phyloP scores from a whole-genome alignment of 2,797 vertebrate genomes.

The Chaetodon trifasciatus region DNA sequence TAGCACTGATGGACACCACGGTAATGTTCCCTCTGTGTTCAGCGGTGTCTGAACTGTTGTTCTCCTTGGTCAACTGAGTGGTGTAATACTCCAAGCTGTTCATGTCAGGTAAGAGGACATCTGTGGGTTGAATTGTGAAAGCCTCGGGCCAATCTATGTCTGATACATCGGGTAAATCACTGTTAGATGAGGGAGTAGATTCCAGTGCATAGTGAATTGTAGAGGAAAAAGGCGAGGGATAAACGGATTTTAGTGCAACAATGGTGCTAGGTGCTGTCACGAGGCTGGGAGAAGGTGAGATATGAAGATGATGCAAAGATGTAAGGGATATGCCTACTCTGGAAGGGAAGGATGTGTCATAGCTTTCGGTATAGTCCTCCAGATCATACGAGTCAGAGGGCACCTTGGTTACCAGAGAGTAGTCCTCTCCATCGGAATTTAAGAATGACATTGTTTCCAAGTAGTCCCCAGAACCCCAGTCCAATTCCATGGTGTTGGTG shows the following conservation, averaged over 20 bases:
- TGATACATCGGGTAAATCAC: slow-evolving; percentile 52
- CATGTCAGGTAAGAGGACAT: slow-evolving; percentile 81
- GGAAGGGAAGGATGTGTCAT: slow-evolving; percentile 90
- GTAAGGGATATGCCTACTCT: slow-evolving; percentile 86
- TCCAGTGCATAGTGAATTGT: slow-evolving; percentile 49
- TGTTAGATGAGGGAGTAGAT: slow-evolving; percentile 45
- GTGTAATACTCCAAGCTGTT: slow-evolving; percentile 84
- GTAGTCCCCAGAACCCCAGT: slow-evolving; percentile 91
- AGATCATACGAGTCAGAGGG: slow-evolving; percentile 84
- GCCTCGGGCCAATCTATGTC: slow-evolving; percentile 75
- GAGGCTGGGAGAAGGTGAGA: slow-evolving; percentile 62
- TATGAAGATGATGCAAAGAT: slow-evolving; percentile 73
- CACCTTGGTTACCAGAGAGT: slow-evolving; percentile 81
- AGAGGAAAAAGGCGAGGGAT: slow-evolving; percentile 51
- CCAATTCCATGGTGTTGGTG: slow-evolving; percentile 84
- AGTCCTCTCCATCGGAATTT: slow-evolving; percentile 79
- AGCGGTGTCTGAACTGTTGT: slow-evolving; percentile 55
- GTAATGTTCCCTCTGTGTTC: slow-evolving; percentile 79
- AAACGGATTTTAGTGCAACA: slow-evolving; percentile 37
- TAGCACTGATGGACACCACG: slow-evolving; percentile 55
- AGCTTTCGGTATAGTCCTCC: slow-evolving; percentile 88
- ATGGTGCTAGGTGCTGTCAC: slow-evolving; percentile 49
- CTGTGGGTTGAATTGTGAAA: slow-evolving; percentile 70
- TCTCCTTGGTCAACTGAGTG: slow-evolving; percentile 72
- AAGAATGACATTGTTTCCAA: slow-evolving; percentile 88